phyloP scores from a whole-genome alignment of 2,113 vertebrate genomes.

The Natator depressus region DNA sequence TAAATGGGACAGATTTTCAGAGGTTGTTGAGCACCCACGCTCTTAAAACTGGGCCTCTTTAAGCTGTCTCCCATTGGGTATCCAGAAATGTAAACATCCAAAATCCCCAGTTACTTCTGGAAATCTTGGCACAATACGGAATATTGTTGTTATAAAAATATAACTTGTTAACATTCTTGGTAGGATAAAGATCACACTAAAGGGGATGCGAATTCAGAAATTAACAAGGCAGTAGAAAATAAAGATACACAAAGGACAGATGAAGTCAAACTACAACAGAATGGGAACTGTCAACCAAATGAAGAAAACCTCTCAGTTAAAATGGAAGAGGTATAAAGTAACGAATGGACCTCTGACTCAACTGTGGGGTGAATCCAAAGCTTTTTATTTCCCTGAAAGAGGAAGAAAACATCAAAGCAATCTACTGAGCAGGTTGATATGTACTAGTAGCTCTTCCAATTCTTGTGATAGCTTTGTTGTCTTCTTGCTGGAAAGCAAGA shows the following conservation, averaged over 20 bases:
- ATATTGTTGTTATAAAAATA: neutral
- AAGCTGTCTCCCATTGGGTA: neutral
- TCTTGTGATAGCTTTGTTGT: slow-evolving; percentile 64
- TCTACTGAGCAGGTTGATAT: slow-evolving; percentile 40
- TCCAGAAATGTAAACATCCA: neutral
- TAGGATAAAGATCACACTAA: slow-evolving; percentile 80
- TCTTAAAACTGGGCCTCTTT: neutral
- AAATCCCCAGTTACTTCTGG: neutral
- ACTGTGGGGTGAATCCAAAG: slow-evolving; percentile 71
- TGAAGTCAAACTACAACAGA: slow-evolving; percentile 82
- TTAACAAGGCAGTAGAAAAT: slow-evolving; percentile 77
- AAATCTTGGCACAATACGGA: neutral
- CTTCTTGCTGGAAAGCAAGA: slow-evolving; percentile 72
- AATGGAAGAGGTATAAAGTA: slow-evolving; percentile 73
- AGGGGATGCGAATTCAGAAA: slow-evolving; percentile 75
- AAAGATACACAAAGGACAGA: slow-evolving; percentile 76
- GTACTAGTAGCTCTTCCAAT: slow-evolving; percentile 58
- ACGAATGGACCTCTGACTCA: slow-evolving; percentile 14
- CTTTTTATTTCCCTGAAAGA: slow-evolving; percentile 66
- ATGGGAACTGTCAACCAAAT: slow-evolving; percentile 87
- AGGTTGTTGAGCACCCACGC: neutral
- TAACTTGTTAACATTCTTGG: slow-evolving; percentile 54
- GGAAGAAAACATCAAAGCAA: slow-evolving; percentile 71
- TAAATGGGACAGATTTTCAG: neutral
- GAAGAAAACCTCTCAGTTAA: slow-evolving; percentile 78